Base-by-base conservation (phyloP, 2,797 vertebrate genomes). In the Schizothorax lantsangensis region DNA sequence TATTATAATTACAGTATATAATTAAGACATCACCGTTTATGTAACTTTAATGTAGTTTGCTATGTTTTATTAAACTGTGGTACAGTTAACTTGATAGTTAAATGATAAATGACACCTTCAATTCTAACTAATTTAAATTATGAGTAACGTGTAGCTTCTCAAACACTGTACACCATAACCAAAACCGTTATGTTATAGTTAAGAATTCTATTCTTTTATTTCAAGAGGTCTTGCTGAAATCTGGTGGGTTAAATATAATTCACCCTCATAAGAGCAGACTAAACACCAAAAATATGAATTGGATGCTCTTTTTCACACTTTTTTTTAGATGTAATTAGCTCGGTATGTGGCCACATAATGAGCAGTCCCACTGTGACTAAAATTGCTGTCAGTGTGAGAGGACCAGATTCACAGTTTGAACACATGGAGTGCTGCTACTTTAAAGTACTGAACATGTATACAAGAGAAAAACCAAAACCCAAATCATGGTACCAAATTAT, bases 321-420 rank as follows among this genome's bases (percentile, higher is more conserved):
- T 84, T 71, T 84, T 85, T 82, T 79, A 79, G 64, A 69, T 79
- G 66, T 47, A 79, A 79, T 85, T 85, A 79, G 36, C 84, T 85
- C 84, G 19, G 84, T 59, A 79, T 79, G 75, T 59, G 75, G 84
- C 52, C 84, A 79, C 36, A 79, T 79, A 85, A 85, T 85, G 84
- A 85, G 49, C 49, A 79, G 66, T 85, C 75, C 75, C 75, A 85
- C 84, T 72, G 84, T 85, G 84, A 85, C 74, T 43, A 85, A 85
- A 85, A 85, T 85, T 85, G 66, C 84, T 85, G 26, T 79, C 84
- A 85, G 75, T 85, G 75, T 85, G 75, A 79, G 64, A 78, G 47
- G 75, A 72, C 38, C 64, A 57, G 62, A 77, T 79, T 79, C 83
- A 69, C 74, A 57, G 64, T 84, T 47, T 57, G 83, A 84, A 52